Evolutionary conservation across 2,113 vertebrate genomes (phyloP), one percentile per base, ranked within the genome.

Genomic region (Phodopus roborovskii): DNA sequence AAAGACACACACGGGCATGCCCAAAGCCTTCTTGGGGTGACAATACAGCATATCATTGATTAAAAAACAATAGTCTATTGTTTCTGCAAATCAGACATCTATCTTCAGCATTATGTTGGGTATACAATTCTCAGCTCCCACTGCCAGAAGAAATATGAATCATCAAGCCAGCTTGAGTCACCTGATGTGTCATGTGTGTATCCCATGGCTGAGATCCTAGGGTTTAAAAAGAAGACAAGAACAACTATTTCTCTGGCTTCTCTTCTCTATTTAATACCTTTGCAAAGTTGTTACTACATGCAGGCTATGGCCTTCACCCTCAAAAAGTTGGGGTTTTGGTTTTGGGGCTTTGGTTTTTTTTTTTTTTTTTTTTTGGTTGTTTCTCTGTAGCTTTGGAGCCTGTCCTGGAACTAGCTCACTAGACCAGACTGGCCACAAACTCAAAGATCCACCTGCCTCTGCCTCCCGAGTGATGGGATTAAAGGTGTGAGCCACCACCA

Each of bases 221-320:
- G 17, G 64, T 20, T 84, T 91, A 60, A 36, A 87, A 66, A 70
- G 15, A 87, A 2, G 12, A 74, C 13, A 7, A 73, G 42, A 71
- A 78, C 30, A 42, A 95, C 66, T 45, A 79, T 70, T 71, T 92
- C 78, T 77, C 62, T 78, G 60, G 62, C 83, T 93, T 56, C 66
- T 89, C 89, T 85, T 95, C 92, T 90, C 42, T 89, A 22, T 60
- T 50, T 87, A 84, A 5, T 90, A 45, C 60, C 60, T 95, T 92
- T 82, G 13, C 66, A 93, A 96, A 93, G 68, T 7, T 78, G n/a
- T 77, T 90, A 45, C 83, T 95, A 75, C 78, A 92, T 87, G 77
- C 28, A 70, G 53, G 28, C 36, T 42, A 12, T 87, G 66, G 90
- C n/a, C 56, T 94, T 94, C 56, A 33, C 24, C 53, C n/a, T 71